Conservation (phyloP, 2,113 vertebrate species). For the Oreochromis tanganicae region DNA sequence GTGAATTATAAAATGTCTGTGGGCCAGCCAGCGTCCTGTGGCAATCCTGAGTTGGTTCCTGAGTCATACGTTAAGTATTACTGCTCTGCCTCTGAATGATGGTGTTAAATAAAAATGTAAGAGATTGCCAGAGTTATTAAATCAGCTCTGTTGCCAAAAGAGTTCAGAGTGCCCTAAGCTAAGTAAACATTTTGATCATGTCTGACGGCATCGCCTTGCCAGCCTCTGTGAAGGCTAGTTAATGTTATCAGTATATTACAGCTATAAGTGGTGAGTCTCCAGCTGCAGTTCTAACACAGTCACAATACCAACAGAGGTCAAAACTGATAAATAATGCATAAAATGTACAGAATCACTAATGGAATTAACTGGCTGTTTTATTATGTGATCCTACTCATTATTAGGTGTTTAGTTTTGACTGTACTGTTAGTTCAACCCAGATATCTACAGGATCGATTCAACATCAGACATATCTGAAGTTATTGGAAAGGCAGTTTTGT, state of each 20-base stretch:
- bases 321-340: neutral
- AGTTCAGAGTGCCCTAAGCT: neutral
- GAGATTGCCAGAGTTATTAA: neutral
- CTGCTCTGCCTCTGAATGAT: neutral
- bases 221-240: neutral
- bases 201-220: neutral
- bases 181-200: neutral
- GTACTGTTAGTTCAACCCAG: neutral
- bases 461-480: neutral
- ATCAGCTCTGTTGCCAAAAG: neutral
- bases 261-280: neutral
- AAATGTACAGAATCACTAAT: neutral
- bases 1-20: neutral
- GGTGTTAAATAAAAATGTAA: neutral
- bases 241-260: neutral
- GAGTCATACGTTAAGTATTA: neutral
- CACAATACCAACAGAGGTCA: neutral
- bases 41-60: neutral
- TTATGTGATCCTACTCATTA: neutral
- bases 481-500: neutral
- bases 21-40: neutral
- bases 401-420: neutral
- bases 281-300: neutral
- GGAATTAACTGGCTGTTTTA: neutral
- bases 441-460: neutral